Evolutionary conservation across 2,888 invertebrate species (phyloP).

Genomic region (Lasioglossum leucozonium): DNA sequence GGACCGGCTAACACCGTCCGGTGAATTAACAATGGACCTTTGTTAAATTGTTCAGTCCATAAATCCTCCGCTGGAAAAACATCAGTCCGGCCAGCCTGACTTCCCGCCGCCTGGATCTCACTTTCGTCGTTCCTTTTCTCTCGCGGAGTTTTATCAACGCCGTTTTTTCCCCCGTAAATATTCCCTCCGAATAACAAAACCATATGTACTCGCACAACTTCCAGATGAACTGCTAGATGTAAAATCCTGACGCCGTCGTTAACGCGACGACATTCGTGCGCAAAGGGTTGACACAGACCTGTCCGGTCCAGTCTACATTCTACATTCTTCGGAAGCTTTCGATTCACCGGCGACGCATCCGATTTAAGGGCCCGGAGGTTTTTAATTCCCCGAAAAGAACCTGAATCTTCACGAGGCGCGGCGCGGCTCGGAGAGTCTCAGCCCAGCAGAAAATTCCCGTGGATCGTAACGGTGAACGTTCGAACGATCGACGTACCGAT

Average conservation of each 20-base stretch:
- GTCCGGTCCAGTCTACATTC: not conserved
- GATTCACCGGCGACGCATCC: not conserved
- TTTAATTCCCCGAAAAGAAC: slow-evolving; percentile 1
- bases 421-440: not conserved
- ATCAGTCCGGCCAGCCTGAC: slow-evolving; percentile 11
- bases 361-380: not conserved
- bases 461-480: slow-evolving; percentile 44
- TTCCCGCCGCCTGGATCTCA: slow-evolving; percentile 10
- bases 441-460: not conserved
- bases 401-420: not conserved
- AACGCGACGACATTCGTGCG: not conserved
- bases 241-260: no score
- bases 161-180: not conserved
- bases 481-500: slow-evolving; percentile 47
- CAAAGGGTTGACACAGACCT: not conserved
- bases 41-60: slow-evolving; percentile 54
- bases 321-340: not conserved
- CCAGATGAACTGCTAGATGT: no score
- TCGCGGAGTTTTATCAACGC: not conserved
- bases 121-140: slow-evolving; percentile 26
- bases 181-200: no score
- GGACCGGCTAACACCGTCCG: slow-evolving; percentile 33
- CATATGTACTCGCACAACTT: no score
- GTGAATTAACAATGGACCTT: slow-evolving; percentile 61
- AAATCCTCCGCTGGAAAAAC: slow-evolving; percentile 36